These are phyloP conservation scores for Caracal caracal DNA, from an alignment of 2,113 vertebrate species.

Conservation along the genomic window DNA sequence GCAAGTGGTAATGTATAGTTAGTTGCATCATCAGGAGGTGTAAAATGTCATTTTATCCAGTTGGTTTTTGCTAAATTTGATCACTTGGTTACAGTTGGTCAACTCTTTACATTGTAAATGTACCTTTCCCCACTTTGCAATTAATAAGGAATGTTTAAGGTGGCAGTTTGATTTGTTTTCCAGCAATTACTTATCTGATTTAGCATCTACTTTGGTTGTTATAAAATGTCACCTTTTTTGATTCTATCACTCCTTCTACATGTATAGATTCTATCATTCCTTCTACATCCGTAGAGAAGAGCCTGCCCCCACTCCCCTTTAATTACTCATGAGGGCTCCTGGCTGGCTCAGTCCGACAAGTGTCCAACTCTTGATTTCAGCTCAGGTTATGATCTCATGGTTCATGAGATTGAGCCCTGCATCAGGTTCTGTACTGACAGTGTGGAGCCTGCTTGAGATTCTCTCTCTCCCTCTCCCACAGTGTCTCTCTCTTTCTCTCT, in stretches of 20 bases:
- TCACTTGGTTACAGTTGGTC: not conserved
- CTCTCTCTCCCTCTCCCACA: too few species aligned
- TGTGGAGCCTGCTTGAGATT: too few species aligned
- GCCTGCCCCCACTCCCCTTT: not conserved
- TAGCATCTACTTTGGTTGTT: not conserved
- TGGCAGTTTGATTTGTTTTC: conserved; percentile 38
- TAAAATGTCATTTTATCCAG: not conserved
- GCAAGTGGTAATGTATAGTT: not conserved
- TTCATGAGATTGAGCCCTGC: too few species aligned
- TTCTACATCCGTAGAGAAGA: not conserved
- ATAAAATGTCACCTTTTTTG: not conserved
- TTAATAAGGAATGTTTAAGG: not conserved
- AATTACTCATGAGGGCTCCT: not conserved
- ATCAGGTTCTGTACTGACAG: too few species aligned
- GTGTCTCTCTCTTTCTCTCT: too few species aligned
- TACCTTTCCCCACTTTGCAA: not conserved
- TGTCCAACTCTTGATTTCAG: too few species aligned
- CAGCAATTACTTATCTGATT: not conserved
- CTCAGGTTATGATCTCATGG: too few species aligned
- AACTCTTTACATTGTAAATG: not conserved
- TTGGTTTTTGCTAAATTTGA: conserved; percentile 33
- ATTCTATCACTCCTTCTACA: not conserved
- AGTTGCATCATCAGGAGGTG: not conserved
- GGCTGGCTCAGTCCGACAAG: too few species aligned
- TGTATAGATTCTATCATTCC: not conserved